Conservation (phyloP, 2,797 vertebrate genomes). For the Pipistrellus nathusii region DNA sequence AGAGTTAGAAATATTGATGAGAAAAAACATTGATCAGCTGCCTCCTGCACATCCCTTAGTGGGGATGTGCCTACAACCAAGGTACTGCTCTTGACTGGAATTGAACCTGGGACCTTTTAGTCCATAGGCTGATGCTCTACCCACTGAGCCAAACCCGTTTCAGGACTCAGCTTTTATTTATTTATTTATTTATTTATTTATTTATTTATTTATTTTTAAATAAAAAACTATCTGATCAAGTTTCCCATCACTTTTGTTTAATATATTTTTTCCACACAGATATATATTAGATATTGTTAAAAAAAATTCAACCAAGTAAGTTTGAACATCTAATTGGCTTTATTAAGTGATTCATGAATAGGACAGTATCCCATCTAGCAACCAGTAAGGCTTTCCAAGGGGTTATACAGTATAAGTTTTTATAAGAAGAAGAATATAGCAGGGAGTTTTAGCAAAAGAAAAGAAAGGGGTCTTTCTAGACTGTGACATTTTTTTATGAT, state of each 20-base stretch:
- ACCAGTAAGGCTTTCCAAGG: neutral
- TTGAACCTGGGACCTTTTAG: too few relatives aligned
- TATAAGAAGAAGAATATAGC: neutral
- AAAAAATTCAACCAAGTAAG: neutral
- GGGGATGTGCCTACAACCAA: too few relatives aligned
- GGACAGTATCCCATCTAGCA: neutral
- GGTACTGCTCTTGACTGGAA: too few relatives aligned
- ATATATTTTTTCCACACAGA: neutral
- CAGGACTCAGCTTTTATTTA: too few relatives aligned
- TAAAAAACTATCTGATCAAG: neutral
- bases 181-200: too few relatives aligned
- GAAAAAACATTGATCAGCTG: too few relatives aligned
- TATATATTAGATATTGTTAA: neutral
- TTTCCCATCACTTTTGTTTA: slow-evolving; percentile 7
- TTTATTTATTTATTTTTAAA: neutral
- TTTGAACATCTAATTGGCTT: neutral
- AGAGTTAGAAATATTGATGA: too few relatives aligned
- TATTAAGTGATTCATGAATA: neutral
- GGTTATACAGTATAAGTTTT: neutral
- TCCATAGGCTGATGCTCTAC: too few relatives aligned
- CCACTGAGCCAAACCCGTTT: too few relatives aligned
- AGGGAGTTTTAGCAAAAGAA: neutral
- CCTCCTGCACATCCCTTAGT: too few relatives aligned
- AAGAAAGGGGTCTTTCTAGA: neutral
- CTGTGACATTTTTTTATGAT: neutral